These are phyloP conservation scores for Channallabes apus DNA, from an alignment of 2,797 vertebrate species.

Conservation along the genomic window DNA sequence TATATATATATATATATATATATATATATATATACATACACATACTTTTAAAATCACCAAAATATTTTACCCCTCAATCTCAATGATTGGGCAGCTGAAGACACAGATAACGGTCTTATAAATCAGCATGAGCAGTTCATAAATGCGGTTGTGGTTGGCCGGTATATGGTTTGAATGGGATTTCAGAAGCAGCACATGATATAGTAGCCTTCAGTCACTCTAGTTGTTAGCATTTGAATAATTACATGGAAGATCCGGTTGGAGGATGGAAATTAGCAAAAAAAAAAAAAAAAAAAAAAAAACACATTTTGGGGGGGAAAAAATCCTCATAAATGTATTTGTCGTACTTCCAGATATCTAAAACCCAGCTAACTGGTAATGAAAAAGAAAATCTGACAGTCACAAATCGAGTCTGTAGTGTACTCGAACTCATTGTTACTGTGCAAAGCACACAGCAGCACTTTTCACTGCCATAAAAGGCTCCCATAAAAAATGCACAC, in stretches of 20 bases:
- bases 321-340: background rate
- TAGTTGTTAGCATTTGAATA: background rate
- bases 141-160: background rate
- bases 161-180: no score
- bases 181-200: background rate
- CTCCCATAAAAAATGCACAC: slow-evolving; percentile 10
- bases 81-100: background rate
- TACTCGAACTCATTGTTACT: background rate
- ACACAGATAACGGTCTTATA: background rate
- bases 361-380: background rate
- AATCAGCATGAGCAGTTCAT: background rate
- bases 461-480: background rate
- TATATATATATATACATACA: no score
- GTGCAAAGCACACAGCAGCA: background rate
- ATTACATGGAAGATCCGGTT: background rate
- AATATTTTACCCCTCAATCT: background rate
- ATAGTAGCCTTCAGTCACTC: background rate
- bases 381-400: background rate
- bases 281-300: background rate
- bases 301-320: background rate
- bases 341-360: background rate
- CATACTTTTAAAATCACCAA: background rate
- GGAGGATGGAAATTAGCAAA: background rate
- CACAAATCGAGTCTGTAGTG: no score
- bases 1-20: no score